Percentiles rank a stretch among this genome's conserved stretches.
Conservation (phyloP, 53 echinoderm and acorn worm species). For the Astropecten irregularis region DNA sequence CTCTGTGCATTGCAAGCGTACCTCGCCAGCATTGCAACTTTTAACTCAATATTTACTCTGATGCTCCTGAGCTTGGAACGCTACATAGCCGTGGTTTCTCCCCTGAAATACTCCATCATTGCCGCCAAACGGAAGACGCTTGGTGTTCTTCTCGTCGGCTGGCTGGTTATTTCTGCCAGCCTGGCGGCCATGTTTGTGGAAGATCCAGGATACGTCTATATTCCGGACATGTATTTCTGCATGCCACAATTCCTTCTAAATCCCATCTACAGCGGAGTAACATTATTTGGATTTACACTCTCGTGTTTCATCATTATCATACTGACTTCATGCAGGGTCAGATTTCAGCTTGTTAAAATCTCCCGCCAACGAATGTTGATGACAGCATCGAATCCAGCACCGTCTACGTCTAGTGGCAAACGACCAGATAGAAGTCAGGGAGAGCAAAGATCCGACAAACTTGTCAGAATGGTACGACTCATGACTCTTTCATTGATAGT, state of each 20-base stretch:
- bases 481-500: not conserved
- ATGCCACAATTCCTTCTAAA: not conserved
- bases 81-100: not conserved
- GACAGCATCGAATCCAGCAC: not conserved
- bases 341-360: not conserved
- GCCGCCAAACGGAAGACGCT: not conserved
- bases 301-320: not conserved
- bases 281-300: not conserved
- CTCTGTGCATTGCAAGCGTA: not conserved
- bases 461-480: not conserved
- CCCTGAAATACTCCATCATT: not conserved
- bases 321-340: not conserved
- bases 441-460: not conserved
- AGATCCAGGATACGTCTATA: not conserved
- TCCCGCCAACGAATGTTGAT: not conserved
- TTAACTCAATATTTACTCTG: not conserved
- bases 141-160: not conserved
- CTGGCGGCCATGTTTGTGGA: not conserved
- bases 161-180: not conserved
- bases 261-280: not conserved
- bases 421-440: too few species aligned
- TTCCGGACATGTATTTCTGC: not conserved
- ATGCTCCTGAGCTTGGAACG: not conserved
- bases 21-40: not conserved
- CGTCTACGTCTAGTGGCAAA: not conserved